Base-by-base conservation (phyloP, 2,888 invertebrate genomes). In the Nebria salina region DNA sequence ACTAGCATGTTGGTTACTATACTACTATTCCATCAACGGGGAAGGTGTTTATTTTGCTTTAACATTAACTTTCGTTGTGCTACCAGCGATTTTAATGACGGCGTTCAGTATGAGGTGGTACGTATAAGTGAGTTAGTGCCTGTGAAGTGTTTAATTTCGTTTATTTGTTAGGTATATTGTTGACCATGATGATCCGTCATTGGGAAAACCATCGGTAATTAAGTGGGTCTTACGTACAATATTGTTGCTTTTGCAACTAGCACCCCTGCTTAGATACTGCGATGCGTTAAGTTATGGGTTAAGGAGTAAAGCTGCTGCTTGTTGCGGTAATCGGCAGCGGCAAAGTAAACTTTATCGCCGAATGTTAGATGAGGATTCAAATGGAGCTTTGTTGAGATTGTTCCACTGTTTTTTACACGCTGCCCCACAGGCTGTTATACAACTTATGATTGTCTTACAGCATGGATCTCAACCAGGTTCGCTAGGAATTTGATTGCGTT, bases 101-200 rank as follows among this genome's bases (percentile, higher is more conserved):
- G 89, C 89, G 42, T 87, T 91, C 83, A 91, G 90, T 85, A 87
- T 91, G 83, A 85, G 90, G 87, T 91, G 91, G 91, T 90, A 87
- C 87, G 88, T 68, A 68, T 9, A 68, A 68, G 5, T 68, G 9
- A 9, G 15, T 15, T 25, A 11, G 13, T 68, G 15, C n/a, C 15
- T n/a, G 68, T 15, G 15, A 7, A 68, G 20, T 76, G 20, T 79
- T 73, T 75, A 82, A 68, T 25, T 15, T 25, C 3, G 15, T 25
- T 11, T 68, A 11, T 76, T 82, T 87, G 88, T 25, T 83, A 90
- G 90, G 90, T 90, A 90, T 84, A 89, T 90, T 77, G 86, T 89
- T 81, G 90, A 90, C 82, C 89, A 89, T 78, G 89, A 89, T 83
- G 89, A 89, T 83, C 88, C 89, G 8, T 86, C 89, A 6, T 83